Base-by-base conservation (phyloP, 2,113 vertebrate genomes). In the Plestiodon gilberti region DNA sequence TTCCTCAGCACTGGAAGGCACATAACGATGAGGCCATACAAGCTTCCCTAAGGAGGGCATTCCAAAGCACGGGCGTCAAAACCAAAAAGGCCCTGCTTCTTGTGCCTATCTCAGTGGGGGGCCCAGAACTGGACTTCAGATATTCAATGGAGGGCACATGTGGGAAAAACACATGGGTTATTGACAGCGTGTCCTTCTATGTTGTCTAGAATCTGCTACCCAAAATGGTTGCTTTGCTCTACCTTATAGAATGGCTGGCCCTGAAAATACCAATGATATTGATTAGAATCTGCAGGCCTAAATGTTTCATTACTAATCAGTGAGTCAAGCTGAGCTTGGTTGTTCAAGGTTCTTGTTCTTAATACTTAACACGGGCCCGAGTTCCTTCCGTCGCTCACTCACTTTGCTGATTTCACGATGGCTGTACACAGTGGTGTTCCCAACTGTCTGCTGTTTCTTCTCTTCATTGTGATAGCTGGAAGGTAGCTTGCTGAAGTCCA, bases 391-490 rank as follows among this genome's bases (percentile, higher is more conserved):
- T 61, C 7, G 62, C 25, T 69, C 22, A 86, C 82, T 75, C 82
- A 95, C 95, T 94, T 95, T 96, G 84, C 91, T 91, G 1, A 94
- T 93, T 90, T 93, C 93, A 28, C 76, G 67, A 52, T 94, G 94
- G 35, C 93, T 93, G 82, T 91, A 91, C 87, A 96, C 6, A 0
- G 93, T 95, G 59, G 38, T 90, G 69, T 95, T 95, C 4, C 94
- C 93, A 73, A 95, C 33, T 23, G 8, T 88, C 38, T 8, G 92
- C 57, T 95, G 78, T 48, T 90, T 83, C 65, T 94, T 89, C 55
- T 95, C 92, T 70, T 95, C 93, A n/a, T 90, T 89, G 78, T 95
- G 95, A 83, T 95, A 96, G 78, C 95, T 95, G 38, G 43, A 62
- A 13, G 94, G 94, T 22, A 95, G 92, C 83, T 83, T 78, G 78